These are phyloP conservation scores for Whitmania pigra DNA, from an alignment of 1,140 invertebrate species.

Conservation along the genomic window DNA sequence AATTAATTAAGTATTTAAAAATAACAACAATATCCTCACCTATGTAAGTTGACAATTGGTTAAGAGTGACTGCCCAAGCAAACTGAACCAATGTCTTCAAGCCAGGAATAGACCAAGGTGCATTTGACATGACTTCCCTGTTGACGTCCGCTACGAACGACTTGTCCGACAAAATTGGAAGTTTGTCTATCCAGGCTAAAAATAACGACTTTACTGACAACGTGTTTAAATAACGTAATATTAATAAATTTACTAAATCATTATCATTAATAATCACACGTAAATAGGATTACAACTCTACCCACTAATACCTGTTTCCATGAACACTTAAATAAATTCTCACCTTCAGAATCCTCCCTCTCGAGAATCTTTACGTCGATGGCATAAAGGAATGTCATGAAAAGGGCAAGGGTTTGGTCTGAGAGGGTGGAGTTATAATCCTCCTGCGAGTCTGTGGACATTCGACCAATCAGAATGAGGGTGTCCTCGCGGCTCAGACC, in stretches of 20 bases:
- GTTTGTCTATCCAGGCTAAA: background rate
- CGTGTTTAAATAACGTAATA: no score
- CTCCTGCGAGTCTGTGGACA: constrained; percentile 36
- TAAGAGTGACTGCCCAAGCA: constrained; percentile 64
- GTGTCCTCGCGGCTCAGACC: constrained; percentile 53
- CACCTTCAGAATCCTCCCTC: constrained; percentile 45
- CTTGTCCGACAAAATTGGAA: constrained; percentile 56
- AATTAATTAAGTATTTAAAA: background rate
- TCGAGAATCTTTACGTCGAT: constrained; percentile 63
- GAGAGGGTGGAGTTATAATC: constrained; percentile 49
- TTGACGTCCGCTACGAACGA: constrained; percentile 51
- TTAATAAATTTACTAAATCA: no score
- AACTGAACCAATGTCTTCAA: constrained; percentile 63
- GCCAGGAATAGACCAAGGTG: constrained; percentile 52
- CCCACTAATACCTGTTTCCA: no score
- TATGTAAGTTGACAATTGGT: constrained; percentile 51
- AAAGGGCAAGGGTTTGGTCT: constrained; percentile 59
- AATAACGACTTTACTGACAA: no score
- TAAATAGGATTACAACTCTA: no score
- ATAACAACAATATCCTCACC: constrained; percentile 11
- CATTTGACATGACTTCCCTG: constrained; percentile 47
- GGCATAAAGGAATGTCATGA: constrained; percentile 70
- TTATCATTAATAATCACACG: no score
- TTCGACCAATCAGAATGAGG: constrained; percentile 41
- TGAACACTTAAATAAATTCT: background rate